Base-by-base conservation (phyloP, 2,888 invertebrate genomes). In the Meteorus colon region DNA sequence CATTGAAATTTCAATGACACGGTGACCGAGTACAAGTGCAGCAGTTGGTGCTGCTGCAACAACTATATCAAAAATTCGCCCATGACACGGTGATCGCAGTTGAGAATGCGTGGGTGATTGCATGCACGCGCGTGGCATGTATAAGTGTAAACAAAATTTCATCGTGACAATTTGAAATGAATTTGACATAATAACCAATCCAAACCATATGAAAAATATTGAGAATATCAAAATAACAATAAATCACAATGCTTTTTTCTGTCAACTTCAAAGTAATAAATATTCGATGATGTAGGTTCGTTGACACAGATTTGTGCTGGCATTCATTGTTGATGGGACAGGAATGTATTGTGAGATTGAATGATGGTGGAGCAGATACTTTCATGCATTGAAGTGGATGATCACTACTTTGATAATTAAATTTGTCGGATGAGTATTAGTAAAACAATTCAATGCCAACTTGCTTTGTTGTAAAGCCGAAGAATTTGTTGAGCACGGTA, bases 31-130 rank as follows among this genome's bases (percentile, higher is more conserved):
- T 60, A n/a, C 51, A 34, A 66, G 68, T 75, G 55, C 19, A 55
- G n/a, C 24, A 19, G n/a, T 55, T 24, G n/a, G 16, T 16, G 8
- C 55, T 55, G 10, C 19, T 72, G 37, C 48, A 29, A 68, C 37
- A 24, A 24, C 27, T 67, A 60, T 72, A 72, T 80, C 81, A 79
- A 82, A 80, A 81, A 76, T 80, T 51, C 70, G 60, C 48, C 51
- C 74, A 62, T 77, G 78, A 78, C 79, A 79, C 72, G 62, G 74
- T 79, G 65, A 75, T 72, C 65, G 70, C 75, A 70, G 75, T 71
- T 76, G 62, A 72, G 51, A 74, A 71, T 76, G 73, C 76, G 77
- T 80, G 72, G 71, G 76, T 71, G 73, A 60, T 65, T 48, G 55
- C 19, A 31, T 62, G 51, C 55, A 65, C 77, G 62, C 79, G 77